Base-by-base conservation (phyloP, 2,113 vertebrate genomes). In the Fregetta grallaria region DNA sequence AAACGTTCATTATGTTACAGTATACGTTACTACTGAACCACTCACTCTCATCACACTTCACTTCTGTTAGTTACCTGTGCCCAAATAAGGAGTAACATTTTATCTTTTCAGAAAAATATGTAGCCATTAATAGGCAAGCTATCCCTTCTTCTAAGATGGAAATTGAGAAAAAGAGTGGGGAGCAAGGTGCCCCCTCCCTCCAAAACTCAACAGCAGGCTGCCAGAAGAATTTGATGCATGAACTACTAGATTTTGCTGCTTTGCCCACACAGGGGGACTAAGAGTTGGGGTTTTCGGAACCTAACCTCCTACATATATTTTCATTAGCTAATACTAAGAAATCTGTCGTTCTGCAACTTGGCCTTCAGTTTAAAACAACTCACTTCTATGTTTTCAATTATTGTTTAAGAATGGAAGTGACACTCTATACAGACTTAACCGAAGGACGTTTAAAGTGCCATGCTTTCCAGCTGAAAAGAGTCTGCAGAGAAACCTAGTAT, bases 161-260 rank as follows among this genome's bases (percentile, higher is more conserved):
- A 92, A 75, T 1, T n/a, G n/a, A 75, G 56, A 88, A 76, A 32
- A 44, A 58, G 26, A 65, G n/a, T 6, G 4, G 26, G 17, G 5
- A 93, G 27, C 9, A 77, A 85, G 40, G 52, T 52, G 18, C 10
- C 12, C 10, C 6, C 18, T 42, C 32, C 5, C 42, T 38, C 32
- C 36, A 82, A 78, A 85, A 92, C 47, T 3, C 34, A 88, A 55
- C 40, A 85, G 26, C 65, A 52, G 25, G 25, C 34, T 68, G 27
- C 17, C 0, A 0, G 32, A 77, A 80, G 22, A 63, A 67, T 42
- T 26, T 21, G 29, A 66, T 52, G 2, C 3, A 44, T 10, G 6
- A 92, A 63, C n/a, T 15, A 29, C 8, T 9, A 34, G 25, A 42
- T 78, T 80, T 75, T 78, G 15, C n/a, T 90, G 67, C 56, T 83